A percentile compares a stretch with the other conserved stretches of the same genome.
phyloP scores from a whole-genome alignment of 2,888 invertebrate species.

The Frankliniella intonsa region DNA sequence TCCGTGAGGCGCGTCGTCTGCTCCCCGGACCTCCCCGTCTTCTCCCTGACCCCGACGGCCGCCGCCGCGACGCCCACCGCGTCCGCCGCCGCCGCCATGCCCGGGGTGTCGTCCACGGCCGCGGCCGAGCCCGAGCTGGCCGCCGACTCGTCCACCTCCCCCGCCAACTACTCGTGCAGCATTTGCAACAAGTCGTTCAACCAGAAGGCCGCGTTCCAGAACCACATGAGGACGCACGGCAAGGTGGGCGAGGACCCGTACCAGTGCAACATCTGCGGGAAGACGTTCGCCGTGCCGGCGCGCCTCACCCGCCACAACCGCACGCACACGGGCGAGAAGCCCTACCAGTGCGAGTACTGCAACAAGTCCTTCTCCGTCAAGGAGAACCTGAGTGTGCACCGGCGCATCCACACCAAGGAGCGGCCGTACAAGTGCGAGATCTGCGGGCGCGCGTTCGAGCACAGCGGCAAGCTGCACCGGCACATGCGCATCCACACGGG shows the following conservation, averaged over 20 bases:
- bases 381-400: constrained; percentile 84
- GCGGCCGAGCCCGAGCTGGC: constrained; percentile 34
- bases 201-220: constrained; percentile 70
- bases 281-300: constrained; percentile 87
- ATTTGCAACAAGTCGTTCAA: constrained; percentile 70
- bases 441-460: constrained; percentile 83
- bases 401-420: constrained; percentile 85
- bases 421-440: constrained; percentile 85
- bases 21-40: constrained; percentile 55
- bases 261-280: constrained; percentile 83
- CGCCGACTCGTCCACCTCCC: constrained; percentile 36
- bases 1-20: constrained; percentile 55
- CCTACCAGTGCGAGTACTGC: constrained; percentile 87
- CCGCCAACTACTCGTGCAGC: constrained; percentile 56
- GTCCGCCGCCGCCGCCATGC: constrained; percentile 36
- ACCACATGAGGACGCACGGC: constrained; percentile 60
- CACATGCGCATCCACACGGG: constrained; percentile 90
- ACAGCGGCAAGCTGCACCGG: constrained; percentile 82
- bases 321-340: constrained; percentile 86
- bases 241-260: constrained; percentile 64
- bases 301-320: constrained; percentile 78
- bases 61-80: constrained; percentile 38
- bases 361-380: constrained; percentile 89
- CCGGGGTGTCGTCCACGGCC: constrained; percentile 26
- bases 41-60: constrained; percentile 40